phyloP scores from a whole-genome alignment of 2,888 invertebrate genomes.

The Mimumesa dahlbomi region DNA sequence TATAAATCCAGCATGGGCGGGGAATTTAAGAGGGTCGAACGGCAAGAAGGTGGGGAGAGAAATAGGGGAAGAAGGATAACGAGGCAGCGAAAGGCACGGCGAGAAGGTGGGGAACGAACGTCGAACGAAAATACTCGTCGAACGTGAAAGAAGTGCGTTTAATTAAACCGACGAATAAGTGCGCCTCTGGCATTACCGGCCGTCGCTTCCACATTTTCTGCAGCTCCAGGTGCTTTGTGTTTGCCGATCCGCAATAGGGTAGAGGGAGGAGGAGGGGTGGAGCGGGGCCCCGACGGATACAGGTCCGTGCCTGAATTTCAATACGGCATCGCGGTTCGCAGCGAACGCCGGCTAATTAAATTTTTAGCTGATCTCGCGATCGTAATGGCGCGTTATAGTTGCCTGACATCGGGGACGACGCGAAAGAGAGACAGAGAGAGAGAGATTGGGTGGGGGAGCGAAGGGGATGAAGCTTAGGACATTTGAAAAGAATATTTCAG shows the following conservation, averaged over 20 bases:
- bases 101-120: conserved; percentile 30
- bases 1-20: conserved; percentile 48
- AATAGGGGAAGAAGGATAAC: conserved; percentile 51
- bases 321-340: conserved; percentile 10
- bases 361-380: conserved; percentile 17
- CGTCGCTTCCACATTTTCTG: conserved; percentile 53
- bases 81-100: conserved; percentile 46
- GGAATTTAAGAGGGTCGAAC: conserved; percentile 50
- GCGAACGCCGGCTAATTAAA: conserved; percentile 23
- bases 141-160: conserved; percentile 67
- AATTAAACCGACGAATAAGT: conserved; percentile 65
- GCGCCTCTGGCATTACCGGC: conserved; percentile 45
- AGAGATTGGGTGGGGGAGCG: not conserved
- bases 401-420: not conserved
- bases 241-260: conserved; percentile 29
- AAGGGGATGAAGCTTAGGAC: not conserved
- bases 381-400: conserved; percentile 1
- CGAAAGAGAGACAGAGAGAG: too few relatives aligned
- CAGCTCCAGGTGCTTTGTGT: conserved; percentile 55
- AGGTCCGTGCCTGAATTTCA: conserved; percentile 29
- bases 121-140: conserved; percentile 60
- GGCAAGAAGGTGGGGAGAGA: conserved; percentile 28
- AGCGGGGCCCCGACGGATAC: conserved; percentile 8
- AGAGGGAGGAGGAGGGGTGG: not conserved
- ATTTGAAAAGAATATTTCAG: too few relatives aligned